phyloP scores from a whole-genome alignment of 2,797 vertebrate genomes.

The Odontamblyopus lacepedii region DNA sequence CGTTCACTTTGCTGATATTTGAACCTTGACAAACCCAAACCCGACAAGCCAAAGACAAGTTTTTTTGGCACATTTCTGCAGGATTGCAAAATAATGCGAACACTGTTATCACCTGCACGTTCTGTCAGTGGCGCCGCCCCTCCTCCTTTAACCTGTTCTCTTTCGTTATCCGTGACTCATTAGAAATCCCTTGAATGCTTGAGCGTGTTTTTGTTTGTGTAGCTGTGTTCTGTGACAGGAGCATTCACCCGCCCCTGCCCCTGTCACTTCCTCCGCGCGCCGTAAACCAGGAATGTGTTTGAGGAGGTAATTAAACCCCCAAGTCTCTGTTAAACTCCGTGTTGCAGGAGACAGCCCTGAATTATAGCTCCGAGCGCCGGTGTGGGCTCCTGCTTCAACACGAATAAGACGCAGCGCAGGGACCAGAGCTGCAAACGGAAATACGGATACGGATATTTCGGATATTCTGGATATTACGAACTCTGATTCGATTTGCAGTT shows the following conservation, averaged over 20 bases:
- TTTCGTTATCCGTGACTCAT: not conserved
- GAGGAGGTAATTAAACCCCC: not conserved
- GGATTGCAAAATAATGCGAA: no score
- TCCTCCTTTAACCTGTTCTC: not conserved
- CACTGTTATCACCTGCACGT: not conserved
- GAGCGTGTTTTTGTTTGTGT: not conserved
- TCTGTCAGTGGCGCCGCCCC: not conserved
- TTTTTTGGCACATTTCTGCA: no score
- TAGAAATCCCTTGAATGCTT: slow-evolving; percentile 2
- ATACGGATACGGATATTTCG: no score
- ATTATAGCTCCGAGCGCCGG: not conserved
- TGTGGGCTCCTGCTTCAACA: not conserved
- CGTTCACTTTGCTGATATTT: not conserved
- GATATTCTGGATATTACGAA: no score
- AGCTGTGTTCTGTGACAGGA: not conserved
- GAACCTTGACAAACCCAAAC: no score
- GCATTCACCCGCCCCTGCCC: not conserved
- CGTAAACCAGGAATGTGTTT: slow-evolving; percentile 1
- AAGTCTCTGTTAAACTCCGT: not conserved
- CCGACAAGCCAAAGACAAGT: no score
- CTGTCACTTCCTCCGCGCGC: not conserved
- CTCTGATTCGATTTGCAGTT: no score
- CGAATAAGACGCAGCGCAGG: not conserved
- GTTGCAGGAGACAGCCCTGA: not conserved
- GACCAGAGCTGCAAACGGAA: not conserved